Evolutionary conservation across 2,888 invertebrate genomes (phyloP).

Genomic region (Acanthosepion pharaonis): DNA sequence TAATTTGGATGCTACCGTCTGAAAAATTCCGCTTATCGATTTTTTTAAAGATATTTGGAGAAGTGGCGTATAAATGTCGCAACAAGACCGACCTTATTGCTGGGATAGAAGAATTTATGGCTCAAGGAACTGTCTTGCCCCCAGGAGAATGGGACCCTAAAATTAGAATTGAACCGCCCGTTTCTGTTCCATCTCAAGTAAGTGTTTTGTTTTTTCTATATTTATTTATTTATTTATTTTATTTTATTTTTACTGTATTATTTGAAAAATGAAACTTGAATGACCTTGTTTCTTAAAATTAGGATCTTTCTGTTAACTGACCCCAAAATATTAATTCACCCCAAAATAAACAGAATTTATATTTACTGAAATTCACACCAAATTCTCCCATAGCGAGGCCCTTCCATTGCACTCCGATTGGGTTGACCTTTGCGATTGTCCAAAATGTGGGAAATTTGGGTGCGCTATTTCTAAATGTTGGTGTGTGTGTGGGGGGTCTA

Average conservation of each 20-base stretch:
- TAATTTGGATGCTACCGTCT: background rate
- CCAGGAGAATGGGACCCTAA: conserved; percentile 98
- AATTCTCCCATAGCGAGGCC: no score
- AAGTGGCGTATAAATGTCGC: conserved; percentile 71
- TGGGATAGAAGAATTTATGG: conserved; percentile 96
- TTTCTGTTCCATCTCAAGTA: conserved; percentile 69
- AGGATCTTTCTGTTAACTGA: no score
- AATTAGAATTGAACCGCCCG: conserved; percentile 78
- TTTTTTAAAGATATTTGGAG: conserved; percentile 70
- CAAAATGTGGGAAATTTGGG: no score
- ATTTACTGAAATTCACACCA: no score
- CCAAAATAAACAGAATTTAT: no score
- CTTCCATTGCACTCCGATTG: no score
- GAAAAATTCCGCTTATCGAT: background rate
- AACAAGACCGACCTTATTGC: conserved; percentile 88
- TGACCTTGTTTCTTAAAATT: no score
- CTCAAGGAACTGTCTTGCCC: conserved; percentile 85
- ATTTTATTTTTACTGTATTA: no score
- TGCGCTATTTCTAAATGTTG: no score
- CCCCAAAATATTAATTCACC: no score
- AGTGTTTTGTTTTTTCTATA: background rate
- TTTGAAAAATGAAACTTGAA: background rate
- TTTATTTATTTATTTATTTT: background rate
- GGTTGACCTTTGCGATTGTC: no score
- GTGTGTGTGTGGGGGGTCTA: no score